Evolutionary conservation across 2,797 vertebrate genomes (phyloP).

Genomic region (Odontamblyopus lacepedii): DNA sequence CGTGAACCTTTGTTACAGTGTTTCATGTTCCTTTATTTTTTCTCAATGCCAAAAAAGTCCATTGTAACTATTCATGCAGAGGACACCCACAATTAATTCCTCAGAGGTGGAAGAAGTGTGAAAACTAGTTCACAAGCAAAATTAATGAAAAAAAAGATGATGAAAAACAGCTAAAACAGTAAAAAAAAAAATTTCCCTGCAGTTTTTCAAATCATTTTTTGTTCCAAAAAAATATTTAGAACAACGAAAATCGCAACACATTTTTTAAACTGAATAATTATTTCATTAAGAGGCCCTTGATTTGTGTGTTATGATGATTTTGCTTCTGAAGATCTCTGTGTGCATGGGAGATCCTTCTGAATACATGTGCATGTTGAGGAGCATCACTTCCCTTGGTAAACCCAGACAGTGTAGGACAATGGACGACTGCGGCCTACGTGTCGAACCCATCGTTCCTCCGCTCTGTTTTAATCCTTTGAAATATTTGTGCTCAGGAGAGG

Average conservation of each 20-base stretch:
- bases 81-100: slow-evolving; percentile 4
- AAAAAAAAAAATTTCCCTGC: too few relatives aligned
- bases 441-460: slow-evolving; percentile 29
- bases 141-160: not conserved
- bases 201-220: too few relatives aligned
- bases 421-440: slow-evolving; percentile 46
- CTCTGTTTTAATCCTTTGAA: slow-evolving; percentile 35
- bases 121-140: not conserved
- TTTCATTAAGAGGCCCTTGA: not conserved
- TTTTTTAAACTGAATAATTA: too few relatives aligned
- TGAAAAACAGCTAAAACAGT: not conserved
- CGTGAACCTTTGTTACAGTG: slow-evolving; percentile 51
- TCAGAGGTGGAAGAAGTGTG: not conserved
- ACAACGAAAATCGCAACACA: too few relatives aligned
- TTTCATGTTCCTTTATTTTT: slow-evolving; percentile 36
- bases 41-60: slow-evolving; percentile 18
- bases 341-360: slow-evolving; percentile 16
- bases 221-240: too few relatives aligned
- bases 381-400: slow-evolving; percentile 21
- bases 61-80: slow-evolving; percentile 46
- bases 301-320: slow-evolving; percentile 14
- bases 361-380: slow-evolving; percentile 30
- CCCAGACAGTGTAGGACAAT: slow-evolving; percentile 23
- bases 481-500: slow-evolving; percentile 11
- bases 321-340: slow-evolving; percentile 15